Percentiles rank a stretch among this genome's conserved stretches.
Evolutionary conservation across 2,113 vertebrate genomes (phyloP).

Genomic region (Poeciliopsis occidentalis): DNA sequence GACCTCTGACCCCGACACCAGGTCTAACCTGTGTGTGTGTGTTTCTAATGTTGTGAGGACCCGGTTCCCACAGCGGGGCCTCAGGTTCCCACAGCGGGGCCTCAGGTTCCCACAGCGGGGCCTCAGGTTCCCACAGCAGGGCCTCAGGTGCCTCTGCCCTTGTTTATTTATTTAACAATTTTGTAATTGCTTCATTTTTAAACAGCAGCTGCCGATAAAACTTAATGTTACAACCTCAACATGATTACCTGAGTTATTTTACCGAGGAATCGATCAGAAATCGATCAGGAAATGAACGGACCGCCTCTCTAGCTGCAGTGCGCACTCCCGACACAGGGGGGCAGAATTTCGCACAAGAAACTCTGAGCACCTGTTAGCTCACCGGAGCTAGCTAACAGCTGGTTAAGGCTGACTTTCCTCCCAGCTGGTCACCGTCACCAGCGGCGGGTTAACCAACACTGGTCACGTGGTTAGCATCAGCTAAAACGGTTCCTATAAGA

Average conservation of each 20-base stretch:
- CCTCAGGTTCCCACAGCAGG: conserved; percentile 21
- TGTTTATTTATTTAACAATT: no score
- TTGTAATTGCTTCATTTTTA: no score
- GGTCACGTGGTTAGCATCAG: background rate
- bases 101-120: conserved; percentile 20
- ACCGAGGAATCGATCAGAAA: no score
- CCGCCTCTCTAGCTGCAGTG: no score
- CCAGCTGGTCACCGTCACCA: background rate
- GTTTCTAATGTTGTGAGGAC: conserved; percentile 24
- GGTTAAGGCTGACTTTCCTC: no score
- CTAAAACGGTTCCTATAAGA: background rate
- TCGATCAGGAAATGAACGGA: no score
- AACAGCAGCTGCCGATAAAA: no score
- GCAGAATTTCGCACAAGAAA: no score
- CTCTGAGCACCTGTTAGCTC: background rate
- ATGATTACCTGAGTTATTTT: no score
- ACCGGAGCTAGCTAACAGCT: background rate
- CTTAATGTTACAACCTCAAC: no score
- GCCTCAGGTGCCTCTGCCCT: background rate
- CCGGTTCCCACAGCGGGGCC: background rate
- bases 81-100: conserved; percentile 19
- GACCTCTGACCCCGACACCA: conserved; percentile 28
- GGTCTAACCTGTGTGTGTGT: conserved; percentile 8
- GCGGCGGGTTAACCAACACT: background rate
- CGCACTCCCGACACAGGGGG: no score